These are phyloP conservation scores for Syngnathus rostellatus DNA, from an alignment of 2,797 vertebrate genomes.

Conservation along the genomic window DNA sequence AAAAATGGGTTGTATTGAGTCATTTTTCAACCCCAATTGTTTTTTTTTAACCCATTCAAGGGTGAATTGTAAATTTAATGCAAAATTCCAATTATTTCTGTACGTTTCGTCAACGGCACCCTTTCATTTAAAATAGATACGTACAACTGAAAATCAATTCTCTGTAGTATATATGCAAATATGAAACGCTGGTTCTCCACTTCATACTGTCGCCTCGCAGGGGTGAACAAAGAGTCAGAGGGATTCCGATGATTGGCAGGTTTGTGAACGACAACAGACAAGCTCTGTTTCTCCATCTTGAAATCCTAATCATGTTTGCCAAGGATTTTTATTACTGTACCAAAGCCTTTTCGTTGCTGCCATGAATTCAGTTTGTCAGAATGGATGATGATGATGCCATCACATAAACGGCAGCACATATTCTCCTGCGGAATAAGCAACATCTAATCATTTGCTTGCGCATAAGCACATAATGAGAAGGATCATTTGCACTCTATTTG, in stretches of 20 bases:
- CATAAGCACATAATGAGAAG: slow-evolving; percentile 23
- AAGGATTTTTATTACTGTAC: slow-evolving; percentile 44
- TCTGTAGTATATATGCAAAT: slow-evolving; percentile 13
- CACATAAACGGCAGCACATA: slow-evolving; percentile 33
- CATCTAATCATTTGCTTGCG: slow-evolving; percentile 34
- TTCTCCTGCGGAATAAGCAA: slow-evolving; percentile 29
- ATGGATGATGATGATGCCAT: slow-evolving; percentile 43
- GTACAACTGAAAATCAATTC: slow-evolving; percentile 11
- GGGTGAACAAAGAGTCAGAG: slow-evolving; percentile 49
- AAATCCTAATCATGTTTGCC: slow-evolving; percentile 48
- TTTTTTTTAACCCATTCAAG: not conserved
- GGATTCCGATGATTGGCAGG: slow-evolving; percentile 52
- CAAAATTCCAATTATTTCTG: not conserved
- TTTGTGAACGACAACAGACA: slow-evolving; percentile 54
- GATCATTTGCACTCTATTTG: slow-evolving; percentile 23
- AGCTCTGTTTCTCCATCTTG: slow-evolving; percentile 46
- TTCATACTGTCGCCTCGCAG: slow-evolving; percentile 23
- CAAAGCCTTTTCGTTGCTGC: slow-evolving; percentile 34
- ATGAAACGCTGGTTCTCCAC: slow-evolving; percentile 16
- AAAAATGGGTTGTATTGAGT: too few relatives aligned
- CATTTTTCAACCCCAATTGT: too few relatives aligned
- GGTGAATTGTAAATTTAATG: not conserved
- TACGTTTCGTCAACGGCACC: slow-evolving; percentile 5
- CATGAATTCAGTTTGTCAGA: slow-evolving; percentile 33
- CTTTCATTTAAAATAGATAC: slow-evolving; percentile 14